These are phyloP conservation scores for Karalla daura DNA, from an alignment of 2,797 vertebrate genomes.

Conservation along the genomic window DNA sequence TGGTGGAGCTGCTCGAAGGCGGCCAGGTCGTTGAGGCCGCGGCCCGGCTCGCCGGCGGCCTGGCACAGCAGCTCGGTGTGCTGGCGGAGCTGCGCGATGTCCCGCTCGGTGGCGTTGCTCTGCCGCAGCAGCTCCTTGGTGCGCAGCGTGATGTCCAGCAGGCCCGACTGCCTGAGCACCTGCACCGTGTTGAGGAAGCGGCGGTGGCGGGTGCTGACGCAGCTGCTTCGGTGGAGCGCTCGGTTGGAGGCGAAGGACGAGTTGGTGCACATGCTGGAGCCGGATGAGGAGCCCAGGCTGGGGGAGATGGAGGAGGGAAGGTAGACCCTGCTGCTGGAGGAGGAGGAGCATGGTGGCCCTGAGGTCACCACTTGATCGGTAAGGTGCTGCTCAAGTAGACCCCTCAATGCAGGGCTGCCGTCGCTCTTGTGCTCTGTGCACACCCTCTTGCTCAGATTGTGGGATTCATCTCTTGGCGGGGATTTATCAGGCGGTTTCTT, in stretches of 20 bases:
- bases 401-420: conserved; percentile 17
- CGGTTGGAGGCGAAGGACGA: conserved; percentile 31
- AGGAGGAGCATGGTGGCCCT: conserved; percentile 35
- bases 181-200: conserved; percentile 81
- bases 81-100: conserved; percentile 77
- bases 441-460: conserved; percentile 75
- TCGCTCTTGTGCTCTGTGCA: conserved; percentile 65
- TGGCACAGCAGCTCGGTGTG: conserved; percentile 79
- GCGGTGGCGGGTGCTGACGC: conserved; percentile 47
- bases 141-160: conserved; percentile 80
- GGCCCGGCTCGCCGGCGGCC: conserved; percentile 42
- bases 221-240: conserved; percentile 33
- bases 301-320: conserved; percentile 52
- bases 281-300: conserved; percentile 38
- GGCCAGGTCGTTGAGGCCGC: background rate
- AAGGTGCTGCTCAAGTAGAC: conserved; percentile 36
- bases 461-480: conserved; percentile 39
- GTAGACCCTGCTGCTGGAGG: conserved; percentile 2
- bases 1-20: conserved; percentile 68
- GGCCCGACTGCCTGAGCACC: conserved; percentile 78
- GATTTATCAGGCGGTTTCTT: conserved; percentile 74
- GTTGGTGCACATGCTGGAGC: conserved; percentile 25
- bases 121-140: conserved; percentile 81
- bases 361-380: conserved; percentile 52
- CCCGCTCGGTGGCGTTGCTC: conserved; percentile 67